Conservation (phyloP, 2,113 vertebrate genomes). For the Urocynchramus pylzowi region DNA sequence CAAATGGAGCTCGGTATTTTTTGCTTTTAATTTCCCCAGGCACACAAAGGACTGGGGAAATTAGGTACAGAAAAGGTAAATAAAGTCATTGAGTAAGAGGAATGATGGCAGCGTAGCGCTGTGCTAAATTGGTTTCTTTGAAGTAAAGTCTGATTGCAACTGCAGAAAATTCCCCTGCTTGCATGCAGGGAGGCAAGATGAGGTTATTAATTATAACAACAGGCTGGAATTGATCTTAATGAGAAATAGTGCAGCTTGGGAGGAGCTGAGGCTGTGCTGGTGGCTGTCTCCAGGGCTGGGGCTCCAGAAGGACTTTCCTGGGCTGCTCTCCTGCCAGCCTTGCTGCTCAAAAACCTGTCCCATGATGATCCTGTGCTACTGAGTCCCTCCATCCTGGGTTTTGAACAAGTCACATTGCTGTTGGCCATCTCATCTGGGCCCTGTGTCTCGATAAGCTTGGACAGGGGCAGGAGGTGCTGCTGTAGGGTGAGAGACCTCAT, state of each 20-base stretch:
- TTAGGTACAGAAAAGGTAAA: not conserved
- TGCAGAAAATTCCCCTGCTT: not conserved
- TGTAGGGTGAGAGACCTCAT: not conserved
- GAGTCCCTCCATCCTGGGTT: not conserved
- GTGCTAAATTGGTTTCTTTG: not conserved
- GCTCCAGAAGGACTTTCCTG: not conserved
- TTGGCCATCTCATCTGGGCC: not conserved
- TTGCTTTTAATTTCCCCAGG: not conserved
- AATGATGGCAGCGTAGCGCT: not conserved
- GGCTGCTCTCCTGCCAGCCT: not conserved
- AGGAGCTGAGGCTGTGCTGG: not conserved
- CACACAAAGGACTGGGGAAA: not conserved
- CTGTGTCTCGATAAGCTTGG: not conserved
- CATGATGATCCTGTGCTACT: accelerated
- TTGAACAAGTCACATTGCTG: not conserved
- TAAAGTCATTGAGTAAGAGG: not conserved
- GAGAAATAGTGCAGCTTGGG: not conserved
- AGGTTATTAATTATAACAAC: constrained; percentile 8
- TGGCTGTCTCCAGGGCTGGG: not conserved
- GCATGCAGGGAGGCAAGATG: not conserved
- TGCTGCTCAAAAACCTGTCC: not conserved
- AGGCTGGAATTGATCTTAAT: not conserved
- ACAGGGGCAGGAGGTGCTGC: not conserved
- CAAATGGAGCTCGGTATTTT: not conserved
- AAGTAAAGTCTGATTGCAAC: not conserved